Evolutionary conservation across 2,113 vertebrate species (phyloP).

Genomic region (Plecturocebus donacophilus): DNA sequence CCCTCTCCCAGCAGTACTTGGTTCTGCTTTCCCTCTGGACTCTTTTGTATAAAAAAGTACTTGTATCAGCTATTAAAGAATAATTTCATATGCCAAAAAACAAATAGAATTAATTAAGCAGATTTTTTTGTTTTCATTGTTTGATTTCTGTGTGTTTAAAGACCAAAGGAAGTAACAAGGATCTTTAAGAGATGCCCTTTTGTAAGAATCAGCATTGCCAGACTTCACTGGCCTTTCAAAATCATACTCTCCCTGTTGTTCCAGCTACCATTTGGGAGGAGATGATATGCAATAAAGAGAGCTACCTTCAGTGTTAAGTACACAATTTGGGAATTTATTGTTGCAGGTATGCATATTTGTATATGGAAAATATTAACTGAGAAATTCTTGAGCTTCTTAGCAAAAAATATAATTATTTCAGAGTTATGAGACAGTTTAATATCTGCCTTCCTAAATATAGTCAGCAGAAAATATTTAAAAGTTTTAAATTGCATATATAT

Average conservation of each 20-base stretch:
- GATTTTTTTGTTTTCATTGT: not conserved
- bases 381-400: not conserved
- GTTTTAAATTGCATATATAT: not conserved
- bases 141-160: not conserved
- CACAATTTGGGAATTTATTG: not conserved
- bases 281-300: not conserved
- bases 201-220: not conserved
- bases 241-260: not conserved
- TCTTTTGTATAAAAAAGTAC: not conserved
- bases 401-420: not conserved
- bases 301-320: not conserved
- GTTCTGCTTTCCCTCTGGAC: not conserved
- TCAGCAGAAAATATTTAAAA: not conserved
- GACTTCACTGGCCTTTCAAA: not conserved
- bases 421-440: not conserved
- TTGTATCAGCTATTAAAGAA: not conserved
- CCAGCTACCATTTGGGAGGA: not conserved
- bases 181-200: not conserved
- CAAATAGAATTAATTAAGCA: not conserved
- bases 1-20: not conserved
- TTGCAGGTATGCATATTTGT: not conserved
- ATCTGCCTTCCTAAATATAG: not conserved
- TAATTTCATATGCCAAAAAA: not conserved
- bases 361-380: not conserved
- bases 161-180: not conserved